Evolutionary conservation across 2,888 invertebrate species (phyloP).

Genomic region (Aradus depressus): DNA sequence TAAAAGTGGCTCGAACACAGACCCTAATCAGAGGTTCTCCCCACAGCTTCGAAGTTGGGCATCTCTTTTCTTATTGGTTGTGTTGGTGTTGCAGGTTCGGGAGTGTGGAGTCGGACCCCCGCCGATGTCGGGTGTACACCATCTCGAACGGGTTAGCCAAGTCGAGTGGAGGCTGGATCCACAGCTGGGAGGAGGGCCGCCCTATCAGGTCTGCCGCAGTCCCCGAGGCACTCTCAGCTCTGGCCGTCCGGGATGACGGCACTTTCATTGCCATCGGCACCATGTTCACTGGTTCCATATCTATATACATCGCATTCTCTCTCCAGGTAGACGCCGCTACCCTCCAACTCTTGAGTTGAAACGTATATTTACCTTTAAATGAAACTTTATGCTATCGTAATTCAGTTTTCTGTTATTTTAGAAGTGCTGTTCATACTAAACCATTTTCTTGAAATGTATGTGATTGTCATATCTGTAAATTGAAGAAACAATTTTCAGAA

Average conservation of each 20-base stretch:
- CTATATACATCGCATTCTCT: constrained; percentile 83
- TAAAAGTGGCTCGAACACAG: not conserved
- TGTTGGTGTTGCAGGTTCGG: constrained; percentile 55
- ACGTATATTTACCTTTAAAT: too few species aligned
- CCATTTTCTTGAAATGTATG: not conserved
- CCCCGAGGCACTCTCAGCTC: constrained; percentile 66
- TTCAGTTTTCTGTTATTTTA: too few species aligned
- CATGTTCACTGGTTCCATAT: constrained; percentile 85
- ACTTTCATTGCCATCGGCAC: constrained; percentile 85
- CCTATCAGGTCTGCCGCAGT: constrained; percentile 48
- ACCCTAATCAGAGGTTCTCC: not conserved
- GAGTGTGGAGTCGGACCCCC: constrained; percentile 53
- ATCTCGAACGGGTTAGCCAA: constrained; percentile 68
- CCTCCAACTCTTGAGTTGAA: too few species aligned
- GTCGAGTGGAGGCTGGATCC: constrained; percentile 58
- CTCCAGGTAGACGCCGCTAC: constrained; percentile 66
- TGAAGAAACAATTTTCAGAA: too few species aligned
- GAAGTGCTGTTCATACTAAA: not conserved
- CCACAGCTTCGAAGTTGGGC: too few species aligned
- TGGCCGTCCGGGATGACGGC: constrained; percentile 85
- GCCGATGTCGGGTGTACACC: constrained; percentile 57
- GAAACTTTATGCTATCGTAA: too few species aligned
- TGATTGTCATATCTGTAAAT: too few species aligned
- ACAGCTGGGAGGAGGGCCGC: constrained; percentile 62
- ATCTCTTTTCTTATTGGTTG: too few species aligned